These are phyloP conservation scores for Lethrus apterus DNA, from an alignment of 1,140 invertebrate genomes.

Conservation along the genomic window DNA sequence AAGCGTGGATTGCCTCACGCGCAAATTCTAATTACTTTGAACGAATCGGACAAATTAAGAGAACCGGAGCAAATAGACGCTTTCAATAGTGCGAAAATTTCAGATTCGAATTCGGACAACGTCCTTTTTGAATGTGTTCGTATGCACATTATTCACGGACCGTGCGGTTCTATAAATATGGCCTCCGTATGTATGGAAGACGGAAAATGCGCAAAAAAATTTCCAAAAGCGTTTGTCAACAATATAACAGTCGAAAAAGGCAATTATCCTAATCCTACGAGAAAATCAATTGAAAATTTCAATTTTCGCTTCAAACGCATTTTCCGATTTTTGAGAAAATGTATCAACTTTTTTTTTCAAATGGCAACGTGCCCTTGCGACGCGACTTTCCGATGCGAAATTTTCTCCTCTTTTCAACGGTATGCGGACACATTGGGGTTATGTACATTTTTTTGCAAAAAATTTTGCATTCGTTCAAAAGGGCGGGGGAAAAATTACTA, in stretches of 20 bases:
- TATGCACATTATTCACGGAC: conserved; percentile 46
- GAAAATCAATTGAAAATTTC: too few species aligned
- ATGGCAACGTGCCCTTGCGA: too few species aligned
- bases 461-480: too few species aligned
- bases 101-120: conserved; percentile 40
- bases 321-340: too few species aligned
- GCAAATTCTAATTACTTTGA: conserved; percentile 1
- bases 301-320: too few species aligned
- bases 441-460: too few species aligned
- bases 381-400: too few species aligned
- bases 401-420: too few species aligned
- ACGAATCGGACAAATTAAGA: background rate
- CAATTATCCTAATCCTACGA: too few species aligned
- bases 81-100: conserved; percentile 43
- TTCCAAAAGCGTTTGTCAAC: conserved; percentile 29
- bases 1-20: conserved; percentile 7
- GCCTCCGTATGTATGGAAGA: conserved; percentile 42
- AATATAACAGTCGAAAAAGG: conserved; percentile 22
- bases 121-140: conserved; percentile 36
- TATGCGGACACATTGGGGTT: too few species aligned
- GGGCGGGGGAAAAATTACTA: too few species aligned
- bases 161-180: conserved; percentile 42
- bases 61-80: background rate
- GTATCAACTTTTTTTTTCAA: too few species aligned
- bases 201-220: conserved; percentile 40